phyloP scores from a whole-genome alignment of 2,113 vertebrate species.

The Canis aureus region DNA sequence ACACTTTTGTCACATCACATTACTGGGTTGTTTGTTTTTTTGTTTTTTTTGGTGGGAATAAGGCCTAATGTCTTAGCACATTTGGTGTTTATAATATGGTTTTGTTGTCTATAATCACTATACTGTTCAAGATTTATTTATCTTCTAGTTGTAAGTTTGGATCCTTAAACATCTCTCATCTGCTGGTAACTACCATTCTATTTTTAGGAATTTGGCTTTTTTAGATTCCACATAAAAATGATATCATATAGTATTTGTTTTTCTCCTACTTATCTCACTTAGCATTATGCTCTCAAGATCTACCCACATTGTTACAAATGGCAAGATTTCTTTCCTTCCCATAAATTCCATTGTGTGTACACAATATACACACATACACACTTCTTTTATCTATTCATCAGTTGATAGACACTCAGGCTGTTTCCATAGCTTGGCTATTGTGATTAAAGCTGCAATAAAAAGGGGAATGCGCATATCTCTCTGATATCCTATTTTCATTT shows the following conservation, averaged over 20 bases:
- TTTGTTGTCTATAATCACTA: neutral
- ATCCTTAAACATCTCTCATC: neutral
- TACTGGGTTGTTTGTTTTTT: no score
- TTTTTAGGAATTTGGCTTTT: neutral
- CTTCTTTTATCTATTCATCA: no score
- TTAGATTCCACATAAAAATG: neutral
- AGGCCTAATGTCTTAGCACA: neutral
- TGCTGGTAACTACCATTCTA: neutral
- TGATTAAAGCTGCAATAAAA: neutral
- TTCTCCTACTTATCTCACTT: neutral
- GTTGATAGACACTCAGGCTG: no score
- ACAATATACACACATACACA: no score
- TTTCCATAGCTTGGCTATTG: no score
- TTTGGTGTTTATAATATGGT: neutral
- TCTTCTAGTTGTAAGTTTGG: neutral
- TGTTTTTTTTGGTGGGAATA: neutral
- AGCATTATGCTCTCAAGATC: no score
- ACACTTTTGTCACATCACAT: neutral
- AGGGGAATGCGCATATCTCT: neutral
- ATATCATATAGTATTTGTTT: neutral
- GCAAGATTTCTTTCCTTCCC: no score
- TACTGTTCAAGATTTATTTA: neutral
- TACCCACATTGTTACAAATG: no score
- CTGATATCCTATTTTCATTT: neutral
- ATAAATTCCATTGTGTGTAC: no score